Percentiles rank a stretch among this genome's conserved stretches.
Evolutionary conservation across 2,113 vertebrate genomes (phyloP).

Genomic region (Gasterosteus nipponicus): DNA sequence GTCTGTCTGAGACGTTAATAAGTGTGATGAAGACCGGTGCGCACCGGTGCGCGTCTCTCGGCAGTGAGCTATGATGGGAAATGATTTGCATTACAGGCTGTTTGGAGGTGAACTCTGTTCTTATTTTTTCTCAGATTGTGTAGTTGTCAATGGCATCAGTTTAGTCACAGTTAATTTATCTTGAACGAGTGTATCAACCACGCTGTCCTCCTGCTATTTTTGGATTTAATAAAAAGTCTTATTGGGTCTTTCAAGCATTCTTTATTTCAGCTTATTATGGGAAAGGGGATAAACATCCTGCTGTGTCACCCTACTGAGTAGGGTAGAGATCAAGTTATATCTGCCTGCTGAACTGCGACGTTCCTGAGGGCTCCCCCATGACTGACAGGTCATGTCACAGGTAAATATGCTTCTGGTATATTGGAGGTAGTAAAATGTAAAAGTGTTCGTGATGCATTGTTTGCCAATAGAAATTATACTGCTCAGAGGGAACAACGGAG

Average conservation of each 20-base stretch:
- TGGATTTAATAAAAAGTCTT: not conserved
- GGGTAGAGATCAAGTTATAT: slow-evolving; percentile 37
- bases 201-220: not conserved
- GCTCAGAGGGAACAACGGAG: slow-evolving; percentile 27
- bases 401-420: slow-evolving; percentile 65
- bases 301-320: not conserved
- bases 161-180: not conserved
- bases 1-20: not conserved
- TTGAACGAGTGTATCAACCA: not conserved
- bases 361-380: slow-evolving; percentile 19
- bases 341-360: slow-evolving; percentile 7
- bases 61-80: not conserved
- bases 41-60: not conserved
- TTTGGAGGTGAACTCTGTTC: not conserved
- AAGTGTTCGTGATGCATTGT: slow-evolving; percentile 67
- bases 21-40: not conserved
- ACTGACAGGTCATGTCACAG: slow-evolving; percentile 56
- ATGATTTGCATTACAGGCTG: not conserved
- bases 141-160: not conserved
- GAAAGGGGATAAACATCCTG: not conserved
- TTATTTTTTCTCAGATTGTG: not conserved
- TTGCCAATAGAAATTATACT: slow-evolving; percentile 63
- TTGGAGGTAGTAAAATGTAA: slow-evolving; percentile 74
- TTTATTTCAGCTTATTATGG: not conserved
- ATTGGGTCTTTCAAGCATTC: not conserved